Evolutionary conservation across 1,140 invertebrate species (phyloP), one percentile per base, ranked within the genome.

Genomic region (Dendroctonus ponderosae): DNA sequence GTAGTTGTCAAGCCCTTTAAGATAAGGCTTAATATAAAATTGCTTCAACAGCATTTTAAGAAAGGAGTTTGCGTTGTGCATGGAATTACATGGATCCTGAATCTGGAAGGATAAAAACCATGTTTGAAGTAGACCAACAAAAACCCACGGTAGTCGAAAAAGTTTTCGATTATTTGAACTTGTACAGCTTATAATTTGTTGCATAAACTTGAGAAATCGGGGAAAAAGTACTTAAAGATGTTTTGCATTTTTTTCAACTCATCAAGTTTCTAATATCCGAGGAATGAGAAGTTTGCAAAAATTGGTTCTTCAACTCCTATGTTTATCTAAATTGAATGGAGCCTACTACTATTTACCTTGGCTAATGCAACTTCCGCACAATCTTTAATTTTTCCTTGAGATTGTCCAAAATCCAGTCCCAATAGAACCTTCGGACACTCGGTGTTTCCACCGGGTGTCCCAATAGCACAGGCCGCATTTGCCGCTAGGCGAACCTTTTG

Each of bases 321-420:
- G 39, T 61, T 14, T 9, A 53, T 39, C 6, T 61, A 48, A 15
- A 61, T n/a, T 12, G 6, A 5, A 14, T 12, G 44, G 38, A 42
- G 15, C 43, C 5, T n/a, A n/a, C n/a, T n/a, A n/a, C n/a, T 11
- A 46, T 46, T 64, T 71, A 77, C 76, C 64, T 77, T 74, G 66
- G 73, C 75, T 37, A 79, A 65, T 3, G 74, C 74, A 41, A 76
- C 50, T 67, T 74, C 76, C n/a, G 75, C 77, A 56, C 67, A 70
- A 50, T 75, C 72, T 66, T 79, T 79, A 38, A 79, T 73, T 74
- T 79, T 76, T 15, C 77, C 76, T 62, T 77, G 74, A 3, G 74
- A 72, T 46, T 78, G 74, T 5, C 75, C 74, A 62, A 77, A 77
- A 68, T 76, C 77, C 9, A 61, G 8, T 50, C 40, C 59, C 5